Evolutionary conservation across 2,797 vertebrate genomes (phyloP), one percentile per base, ranked within the genome.

Genomic region (Enteromius thamalakanensis): DNA sequence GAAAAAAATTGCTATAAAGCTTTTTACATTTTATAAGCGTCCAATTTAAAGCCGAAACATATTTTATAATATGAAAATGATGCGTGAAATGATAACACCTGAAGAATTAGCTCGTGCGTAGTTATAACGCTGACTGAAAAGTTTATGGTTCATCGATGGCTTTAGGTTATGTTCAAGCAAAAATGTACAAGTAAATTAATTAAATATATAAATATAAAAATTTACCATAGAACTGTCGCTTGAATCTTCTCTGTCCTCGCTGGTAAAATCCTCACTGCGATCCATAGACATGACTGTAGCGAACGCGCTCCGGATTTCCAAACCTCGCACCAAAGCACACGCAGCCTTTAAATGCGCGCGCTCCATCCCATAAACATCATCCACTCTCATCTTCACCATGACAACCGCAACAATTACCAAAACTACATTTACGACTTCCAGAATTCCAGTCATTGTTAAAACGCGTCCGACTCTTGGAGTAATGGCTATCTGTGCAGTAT

Each of bases 271-370:
- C 87, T 92, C 92, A 90, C 92, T 92, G 91, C 94, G 93, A 81
- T 95, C 95, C 83, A 94, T 95, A 85, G 95, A 95, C 96, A 96
- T 96, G 92, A 89, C 90, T 60, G 71, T 78, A 71, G 84, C 79
- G 81, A 49, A 55, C 76, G 83, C 53, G 74, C 71, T 60, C 87
- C 40, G 1, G 65, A n/a, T 84, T 64, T 86, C 88, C 85, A 83
- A 80, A 87, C 17, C 82, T 15, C 42, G 5, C 77, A 12, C 23
- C 40, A 62, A 55, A 85, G 89, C 84, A 12, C 49, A 3, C 5
- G 51, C 58, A 77, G 89, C 89, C 87, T 88, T 91, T 90, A 93
- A 93, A 91, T 89, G 87, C 85, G 81, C 87, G 68, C 77, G 80
- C 90, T 76, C 85, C 92, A 83, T 90, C 92, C 90, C 90, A 92